Evolutionary conservation across 2,797 vertebrate species (phyloP).

Genomic region (Anas bernieri): DNA sequence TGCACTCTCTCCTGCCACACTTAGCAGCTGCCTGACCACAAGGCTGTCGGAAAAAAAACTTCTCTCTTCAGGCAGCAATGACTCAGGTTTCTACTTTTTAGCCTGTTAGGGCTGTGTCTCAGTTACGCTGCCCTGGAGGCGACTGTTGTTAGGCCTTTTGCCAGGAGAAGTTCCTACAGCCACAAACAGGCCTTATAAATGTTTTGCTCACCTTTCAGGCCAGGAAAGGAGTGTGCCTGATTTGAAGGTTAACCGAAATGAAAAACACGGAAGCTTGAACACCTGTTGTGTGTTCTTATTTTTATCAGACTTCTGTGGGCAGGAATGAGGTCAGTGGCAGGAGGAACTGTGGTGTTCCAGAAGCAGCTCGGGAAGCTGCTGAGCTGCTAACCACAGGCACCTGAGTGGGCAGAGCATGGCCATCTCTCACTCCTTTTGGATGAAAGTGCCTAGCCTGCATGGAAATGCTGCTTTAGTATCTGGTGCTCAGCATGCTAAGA

Average conservation of each 20-base stretch:
- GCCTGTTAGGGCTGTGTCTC: rapidly evolving
- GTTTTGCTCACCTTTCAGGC: background rate
- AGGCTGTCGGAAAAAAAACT: background rate
- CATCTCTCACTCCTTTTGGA: rapidly evolving
- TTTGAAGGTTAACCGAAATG: background rate
- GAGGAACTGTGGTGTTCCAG: rapidly evolving
- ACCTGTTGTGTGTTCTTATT: background rate
- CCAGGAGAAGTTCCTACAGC: background rate
- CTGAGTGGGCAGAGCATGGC: rapidly evolving
- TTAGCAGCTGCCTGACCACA: background rate
- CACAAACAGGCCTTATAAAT: background rate
- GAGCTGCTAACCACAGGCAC: background rate
- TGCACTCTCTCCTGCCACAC: background rate
- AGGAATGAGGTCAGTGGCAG: background rate
- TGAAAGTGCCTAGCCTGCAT: background rate
- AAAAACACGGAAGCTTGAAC: background rate
- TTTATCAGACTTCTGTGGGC: background rate
- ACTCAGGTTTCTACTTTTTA: background rate
- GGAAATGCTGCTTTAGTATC: background rate
- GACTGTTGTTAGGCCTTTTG: rapidly evolving
- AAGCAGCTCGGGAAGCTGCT: background rate
- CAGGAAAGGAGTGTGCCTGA: background rate
- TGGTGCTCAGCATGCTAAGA: background rate
- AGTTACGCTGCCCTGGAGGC: rapidly evolving
- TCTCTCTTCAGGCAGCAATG: background rate